A percentile compares a stretch with the other conserved stretches of the same genome.
Evolutionary conservation across 2,113 vertebrate genomes (phyloP).

Genomic region (Melanotaenia duboulayi): DNA sequence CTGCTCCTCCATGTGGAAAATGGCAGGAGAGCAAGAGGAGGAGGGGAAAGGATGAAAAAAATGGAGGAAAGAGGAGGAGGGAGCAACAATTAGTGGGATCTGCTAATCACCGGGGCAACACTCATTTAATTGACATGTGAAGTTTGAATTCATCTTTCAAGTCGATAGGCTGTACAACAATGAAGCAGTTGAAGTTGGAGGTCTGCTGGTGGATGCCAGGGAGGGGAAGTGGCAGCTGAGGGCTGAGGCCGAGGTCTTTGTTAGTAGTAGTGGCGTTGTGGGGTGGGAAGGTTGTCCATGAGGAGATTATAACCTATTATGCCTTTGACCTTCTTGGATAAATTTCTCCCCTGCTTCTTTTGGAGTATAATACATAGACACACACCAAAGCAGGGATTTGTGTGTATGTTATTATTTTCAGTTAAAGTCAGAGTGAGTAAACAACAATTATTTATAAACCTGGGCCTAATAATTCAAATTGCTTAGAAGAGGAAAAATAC

Average conservation of each 20-base stretch:
- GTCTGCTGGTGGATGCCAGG: constrained; percentile 55
- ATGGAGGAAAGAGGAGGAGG: constrained; percentile 65
- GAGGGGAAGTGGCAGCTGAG: constrained; percentile 68
- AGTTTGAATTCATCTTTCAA: constrained; percentile 83
- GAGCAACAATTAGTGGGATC: constrained; percentile 82
- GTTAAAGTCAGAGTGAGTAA: constrained; percentile 54
- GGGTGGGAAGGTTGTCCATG: constrained; percentile 51
- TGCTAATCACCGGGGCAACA: constrained; percentile 82
- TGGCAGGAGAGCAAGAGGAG: constrained; percentile 70
- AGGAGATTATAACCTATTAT: constrained; percentile 77
- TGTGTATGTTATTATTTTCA: constrained; percentile 43
- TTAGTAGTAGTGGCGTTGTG: constrained; percentile 58
- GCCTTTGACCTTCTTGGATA: constrained; percentile 63
- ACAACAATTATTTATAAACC: constrained; percentile 52
- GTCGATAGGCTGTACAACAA: constrained; percentile 77
- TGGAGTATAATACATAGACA: constrained; percentile 26
- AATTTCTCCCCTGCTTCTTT: constrained; percentile 47
- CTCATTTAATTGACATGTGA: constrained; percentile 85
- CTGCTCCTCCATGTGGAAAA: constrained; percentile 85
- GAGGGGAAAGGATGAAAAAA: constrained; percentile 70
- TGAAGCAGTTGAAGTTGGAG: constrained; percentile 58
- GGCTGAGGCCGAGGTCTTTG: constrained; percentile 72
- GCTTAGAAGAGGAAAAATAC: constrained; percentile 34
- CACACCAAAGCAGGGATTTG: constrained; percentile 22
- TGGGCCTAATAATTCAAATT: constrained; percentile 58